Evolutionary conservation across 2,113 vertebrate species (phyloP), one percentile per base, ranked within the genome.

Genomic region (Cavia aperea): DNA sequence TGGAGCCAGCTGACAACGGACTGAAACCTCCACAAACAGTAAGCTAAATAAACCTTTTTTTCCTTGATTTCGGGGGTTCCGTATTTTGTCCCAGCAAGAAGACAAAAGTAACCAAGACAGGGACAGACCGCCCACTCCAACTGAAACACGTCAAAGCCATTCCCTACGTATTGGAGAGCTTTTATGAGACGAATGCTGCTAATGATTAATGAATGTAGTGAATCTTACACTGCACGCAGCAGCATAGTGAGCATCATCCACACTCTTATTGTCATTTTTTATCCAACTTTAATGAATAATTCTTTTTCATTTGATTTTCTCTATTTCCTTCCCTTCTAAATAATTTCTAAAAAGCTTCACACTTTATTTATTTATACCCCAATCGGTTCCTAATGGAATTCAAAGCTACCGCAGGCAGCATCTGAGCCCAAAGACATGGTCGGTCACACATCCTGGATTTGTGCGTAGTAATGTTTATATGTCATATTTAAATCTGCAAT

Each of bases 301-400:
- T 91, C 10, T 49, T 87, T 63, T 90, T 73, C 18, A 82, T 86
- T 86, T 78, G 2, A 51, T 95, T 87, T 77, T 63, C 73, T 87
- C 23, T 14, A 77, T 75, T 91, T 87, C 33, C 16, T 46, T 82
- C 9, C 49, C n/a, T 92, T 9, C 19, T 65, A 85, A 94, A 81
- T 88, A 95, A 87, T 91, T 90, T 89, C 78, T 90, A 68, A 56
- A 92, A 62, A 66, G 5, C 5, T 90, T 56, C 82, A 78, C 85
- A 65, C 10, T 54, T 86, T 39, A 70, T 87, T 75, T 89, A 46
- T 92, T 92, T 88, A 60, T 72, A 33, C 0, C 78, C 2, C 6
- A 11, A 19, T 89, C 63, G 73, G 12, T 66, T 91, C 49, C 31
- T 89, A 73, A 58, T 81, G 14, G 6, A 81, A 78, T 60, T 75